These are phyloP conservation scores for Carassius auratus DNA, from an alignment of 2,113 vertebrate genomes.

Conservation along the genomic window DNA sequence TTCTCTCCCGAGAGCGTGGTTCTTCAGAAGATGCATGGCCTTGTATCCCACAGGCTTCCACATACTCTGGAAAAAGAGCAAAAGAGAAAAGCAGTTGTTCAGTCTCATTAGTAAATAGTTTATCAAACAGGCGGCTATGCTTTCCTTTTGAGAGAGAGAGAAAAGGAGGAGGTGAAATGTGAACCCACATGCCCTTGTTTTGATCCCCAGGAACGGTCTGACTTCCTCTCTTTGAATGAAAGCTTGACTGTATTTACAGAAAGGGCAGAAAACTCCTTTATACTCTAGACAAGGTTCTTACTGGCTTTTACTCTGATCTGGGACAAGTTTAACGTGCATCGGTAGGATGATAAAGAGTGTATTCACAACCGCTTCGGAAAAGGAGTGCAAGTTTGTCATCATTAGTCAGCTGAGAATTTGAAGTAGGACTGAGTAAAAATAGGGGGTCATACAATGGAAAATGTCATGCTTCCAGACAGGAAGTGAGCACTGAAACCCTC, in stretches of 20 bases:
- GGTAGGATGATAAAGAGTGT: background rate
- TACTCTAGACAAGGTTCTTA: background rate
- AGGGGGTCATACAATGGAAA: constrained; percentile 40
- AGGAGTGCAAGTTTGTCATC: constrained; percentile 34
- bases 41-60: constrained; percentile 16
- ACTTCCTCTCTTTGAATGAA: constrained; percentile 45
- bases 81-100: constrained; percentile 53
- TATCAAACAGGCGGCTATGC: constrained; percentile 72
- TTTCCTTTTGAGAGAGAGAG: constrained; percentile 57
- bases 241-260: constrained; percentile 5
- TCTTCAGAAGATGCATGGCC: constrained; percentile 57
- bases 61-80: constrained; percentile 39
- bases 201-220: constrained; percentile 29
- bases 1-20: constrained; percentile 60
- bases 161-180: constrained; percentile 30
- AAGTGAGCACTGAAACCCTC: constrained; percentile 41
- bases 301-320: background rate
- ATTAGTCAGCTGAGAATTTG: constrained; percentile 36
- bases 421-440: constrained; percentile 4
- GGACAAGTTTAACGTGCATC: background rate
- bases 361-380: background rate
- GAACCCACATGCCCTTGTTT: constrained; percentile 35
- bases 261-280: constrained; percentile 1
- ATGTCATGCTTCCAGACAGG: constrained; percentile 47
- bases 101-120: constrained; percentile 62